A percentile compares a stretch with the other conserved stretches of the same genome.
These are phyloP conservation scores for Prionailurus bengalensis DNA, from an alignment of 2,113 vertebrate species.

Conservation along the genomic window DNA sequence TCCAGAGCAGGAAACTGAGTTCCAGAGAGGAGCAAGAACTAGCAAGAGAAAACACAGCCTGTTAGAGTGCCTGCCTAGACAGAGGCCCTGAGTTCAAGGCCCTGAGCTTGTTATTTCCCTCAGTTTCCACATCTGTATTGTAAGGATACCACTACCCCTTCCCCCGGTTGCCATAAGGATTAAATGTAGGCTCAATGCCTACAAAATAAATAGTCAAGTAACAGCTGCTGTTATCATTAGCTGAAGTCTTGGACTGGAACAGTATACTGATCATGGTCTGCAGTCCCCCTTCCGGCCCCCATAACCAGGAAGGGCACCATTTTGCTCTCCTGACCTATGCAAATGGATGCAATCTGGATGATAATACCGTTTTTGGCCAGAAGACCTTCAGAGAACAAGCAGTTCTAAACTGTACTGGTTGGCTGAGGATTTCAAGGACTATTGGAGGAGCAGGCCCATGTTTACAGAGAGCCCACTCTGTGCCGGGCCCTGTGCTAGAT, in stretches of 20 bases:
- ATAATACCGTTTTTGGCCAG: neutral
- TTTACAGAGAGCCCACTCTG: neutral
- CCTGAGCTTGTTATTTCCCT: neutral
- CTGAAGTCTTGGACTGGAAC: neutral
- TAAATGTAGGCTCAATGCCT: neutral
- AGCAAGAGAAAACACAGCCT: neutral
- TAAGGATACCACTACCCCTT: neutral
- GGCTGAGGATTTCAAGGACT: neutral
- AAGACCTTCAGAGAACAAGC: constrained; percentile 24
- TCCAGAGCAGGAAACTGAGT: neutral
- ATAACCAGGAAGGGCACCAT: neutral
- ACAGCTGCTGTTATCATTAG: neutral
- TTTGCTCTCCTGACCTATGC: neutral
- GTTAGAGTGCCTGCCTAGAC: neutral
- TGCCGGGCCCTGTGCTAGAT: neutral
- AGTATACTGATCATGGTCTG: neutral
- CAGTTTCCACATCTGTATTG: neutral
- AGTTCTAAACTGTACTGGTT: neutral
- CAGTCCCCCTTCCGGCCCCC: neutral
- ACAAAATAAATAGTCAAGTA: neutral
- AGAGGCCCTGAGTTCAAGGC: neutral
- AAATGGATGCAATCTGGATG: neutral
- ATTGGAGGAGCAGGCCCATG: neutral
- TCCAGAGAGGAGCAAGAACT: neutral
- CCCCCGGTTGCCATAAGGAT: neutral